phyloP scores from a whole-genome alignment of 2,888 invertebrate genomes.

The Dicyrtoma fusca region DNA sequence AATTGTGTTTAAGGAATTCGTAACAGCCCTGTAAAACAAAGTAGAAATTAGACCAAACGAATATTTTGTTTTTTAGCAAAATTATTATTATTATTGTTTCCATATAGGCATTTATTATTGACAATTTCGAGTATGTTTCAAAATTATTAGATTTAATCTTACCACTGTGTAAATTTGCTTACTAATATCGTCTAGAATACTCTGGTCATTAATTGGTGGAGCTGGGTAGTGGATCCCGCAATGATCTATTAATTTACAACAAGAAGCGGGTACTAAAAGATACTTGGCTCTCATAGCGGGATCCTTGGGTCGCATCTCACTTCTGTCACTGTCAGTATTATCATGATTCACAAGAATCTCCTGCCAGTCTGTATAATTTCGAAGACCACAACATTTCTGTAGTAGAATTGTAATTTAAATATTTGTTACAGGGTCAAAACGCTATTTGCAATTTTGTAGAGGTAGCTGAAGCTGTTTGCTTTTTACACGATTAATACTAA shows the following conservation, averaged over 20 bases:
- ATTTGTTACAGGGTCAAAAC: background rate
- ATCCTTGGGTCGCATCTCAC: background rate
- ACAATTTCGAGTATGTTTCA: too few species aligned
- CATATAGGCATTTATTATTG: too few species aligned
- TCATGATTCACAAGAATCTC: background rate
- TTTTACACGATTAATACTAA: too few species aligned
- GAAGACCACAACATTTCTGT: conserved; percentile 14
- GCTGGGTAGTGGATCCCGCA: background rate
- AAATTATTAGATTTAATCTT: too few species aligned
- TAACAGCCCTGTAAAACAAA: conserved; percentile 2
- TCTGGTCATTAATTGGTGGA: too few species aligned
- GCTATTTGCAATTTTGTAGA: background rate
- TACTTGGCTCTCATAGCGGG: background rate
- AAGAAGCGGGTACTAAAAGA: background rate
- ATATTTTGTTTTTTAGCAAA: too few species aligned
- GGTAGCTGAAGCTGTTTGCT: background rate
- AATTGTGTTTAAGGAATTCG: background rate
- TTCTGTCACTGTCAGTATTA: background rate
- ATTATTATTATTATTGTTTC: too few species aligned
- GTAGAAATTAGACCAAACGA: too few species aligned
- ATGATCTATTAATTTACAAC: conserved; percentile 7
- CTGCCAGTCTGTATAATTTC: conserved; percentile 3
- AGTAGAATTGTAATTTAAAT: background rate
- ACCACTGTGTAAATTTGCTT: too few species aligned
- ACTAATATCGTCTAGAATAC: too few species aligned